Conservation (phyloP, 2,888 invertebrate genomes). For the Sisyra nigra region DNA sequence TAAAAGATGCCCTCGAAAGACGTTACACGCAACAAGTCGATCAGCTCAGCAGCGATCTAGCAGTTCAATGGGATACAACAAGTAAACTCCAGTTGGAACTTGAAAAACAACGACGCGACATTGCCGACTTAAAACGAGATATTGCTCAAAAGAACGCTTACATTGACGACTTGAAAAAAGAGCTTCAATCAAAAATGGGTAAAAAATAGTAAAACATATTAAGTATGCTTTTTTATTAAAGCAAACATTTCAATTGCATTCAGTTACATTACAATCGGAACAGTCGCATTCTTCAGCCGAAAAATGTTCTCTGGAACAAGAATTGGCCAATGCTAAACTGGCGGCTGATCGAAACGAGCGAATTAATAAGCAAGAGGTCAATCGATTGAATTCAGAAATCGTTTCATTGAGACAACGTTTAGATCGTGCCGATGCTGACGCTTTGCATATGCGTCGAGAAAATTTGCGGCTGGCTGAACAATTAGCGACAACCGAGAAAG, state of each 20-base stretch:
- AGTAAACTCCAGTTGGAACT: constrained; percentile 60
- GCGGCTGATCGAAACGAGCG: constrained; percentile 54
- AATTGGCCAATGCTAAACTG: constrained; percentile 50
- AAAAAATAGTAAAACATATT: constrained; percentile 18
- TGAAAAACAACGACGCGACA: constrained; percentile 63
- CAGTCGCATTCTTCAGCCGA: constrained; percentile 59
- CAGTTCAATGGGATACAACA: constrained; percentile 65
- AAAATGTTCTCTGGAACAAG: constrained; percentile 64
- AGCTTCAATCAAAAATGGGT: constrained; percentile 61
- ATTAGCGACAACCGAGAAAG: constrained; percentile 63
- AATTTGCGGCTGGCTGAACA: constrained; percentile 64
- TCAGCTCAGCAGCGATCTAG: constrained; percentile 61
- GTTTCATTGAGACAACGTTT: constrained; percentile 57
- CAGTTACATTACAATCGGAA: constrained; percentile 63
- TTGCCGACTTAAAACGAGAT: constrained; percentile 60
- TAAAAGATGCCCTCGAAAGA: constrained; percentile 45
- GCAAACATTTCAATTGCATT: no score
- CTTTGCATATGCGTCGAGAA: constrained; percentile 64
- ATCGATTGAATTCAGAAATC: constrained; percentile 59
- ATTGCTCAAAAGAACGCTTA: constrained; percentile 55
- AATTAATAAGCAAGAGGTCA: constrained; percentile 58
- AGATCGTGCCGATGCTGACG: constrained; percentile 65
- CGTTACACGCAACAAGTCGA: constrained; percentile 59
- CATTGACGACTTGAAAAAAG: constrained; percentile 65
- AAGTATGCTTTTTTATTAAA: no score